phyloP scores from a whole-genome alignment of 2,797 vertebrate species.

The Picus viridis region DNA sequence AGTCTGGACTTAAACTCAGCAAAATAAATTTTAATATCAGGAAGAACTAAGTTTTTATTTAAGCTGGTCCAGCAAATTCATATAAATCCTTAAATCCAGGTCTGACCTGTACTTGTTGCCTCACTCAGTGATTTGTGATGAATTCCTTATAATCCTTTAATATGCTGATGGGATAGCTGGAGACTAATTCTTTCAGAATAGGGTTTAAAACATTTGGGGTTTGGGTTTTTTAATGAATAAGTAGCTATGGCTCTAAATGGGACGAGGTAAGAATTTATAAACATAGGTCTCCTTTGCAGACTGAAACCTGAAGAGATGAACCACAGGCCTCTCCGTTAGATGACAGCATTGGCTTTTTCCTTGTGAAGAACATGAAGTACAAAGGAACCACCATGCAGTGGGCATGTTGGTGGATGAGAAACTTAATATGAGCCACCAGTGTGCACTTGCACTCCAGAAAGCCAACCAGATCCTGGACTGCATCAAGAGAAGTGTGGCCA shows the following conservation, averaged over 20 bases:
- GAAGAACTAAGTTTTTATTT: background rate
- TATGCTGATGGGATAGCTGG: background rate
- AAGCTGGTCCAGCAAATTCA: background rate
- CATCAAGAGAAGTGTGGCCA: no score
- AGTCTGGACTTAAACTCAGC: background rate
- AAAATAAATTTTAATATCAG: background rate
- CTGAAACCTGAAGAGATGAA: background rate
- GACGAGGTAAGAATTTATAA: background rate
- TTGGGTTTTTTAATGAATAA: background rate
- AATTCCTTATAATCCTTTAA: constrained; percentile 3
- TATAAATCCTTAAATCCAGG: background rate
- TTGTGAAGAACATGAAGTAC: background rate
- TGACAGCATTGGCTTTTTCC: background rate
- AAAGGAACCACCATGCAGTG: background rate
- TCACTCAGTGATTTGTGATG: background rate
- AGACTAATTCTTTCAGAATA: background rate
- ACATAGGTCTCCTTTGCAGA: background rate
- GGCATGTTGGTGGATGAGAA: no score
- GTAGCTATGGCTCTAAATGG: background rate
- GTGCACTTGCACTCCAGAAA: no score
- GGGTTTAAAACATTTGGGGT: background rate
- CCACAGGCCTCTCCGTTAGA: background rate
- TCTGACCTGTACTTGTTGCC: background rate
- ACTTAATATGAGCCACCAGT: no score
- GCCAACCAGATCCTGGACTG: no score